These are phyloP conservation scores for Eurystomus gularis DNA, from an alignment of 2,113 vertebrate species.

Conservation along the genomic window DNA sequence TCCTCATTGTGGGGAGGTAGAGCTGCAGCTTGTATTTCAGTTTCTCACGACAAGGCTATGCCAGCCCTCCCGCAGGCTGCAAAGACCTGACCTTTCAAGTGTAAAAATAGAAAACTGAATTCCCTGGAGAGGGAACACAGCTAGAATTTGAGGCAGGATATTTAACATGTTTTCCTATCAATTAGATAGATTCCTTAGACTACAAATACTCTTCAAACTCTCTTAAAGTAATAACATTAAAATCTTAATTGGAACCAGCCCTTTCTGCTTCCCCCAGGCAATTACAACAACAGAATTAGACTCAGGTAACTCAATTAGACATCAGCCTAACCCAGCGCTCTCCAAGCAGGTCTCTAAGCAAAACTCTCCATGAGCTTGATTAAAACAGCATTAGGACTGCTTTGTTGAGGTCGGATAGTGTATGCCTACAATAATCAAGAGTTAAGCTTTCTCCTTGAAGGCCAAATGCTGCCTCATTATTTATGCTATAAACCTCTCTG, in stretches of 20 bases:
- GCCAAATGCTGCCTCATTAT: not conserved
- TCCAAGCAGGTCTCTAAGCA: slow-evolving; percentile 4
- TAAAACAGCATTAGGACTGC: not conserved
- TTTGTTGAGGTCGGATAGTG: not conserved
- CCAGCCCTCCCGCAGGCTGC: not conserved
- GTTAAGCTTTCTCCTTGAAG: not conserved
- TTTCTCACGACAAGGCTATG: not conserved
- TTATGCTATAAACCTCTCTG: not conserved
- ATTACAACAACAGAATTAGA: slow-evolving; percentile 45
- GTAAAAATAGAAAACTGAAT: slow-evolving; percentile 47
- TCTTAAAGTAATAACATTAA: slow-evolving; percentile 43
- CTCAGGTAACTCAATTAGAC: slow-evolving; percentile 44
- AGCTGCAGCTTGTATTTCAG: not conserved
- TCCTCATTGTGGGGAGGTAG: not conserved
- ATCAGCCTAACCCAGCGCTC: not conserved
- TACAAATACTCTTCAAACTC: slow-evolving; percentile 16
- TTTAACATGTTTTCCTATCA: slow-evolving; percentile 37
- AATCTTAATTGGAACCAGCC: slow-evolving; percentile 48
- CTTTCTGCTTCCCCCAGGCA: slow-evolving; percentile 32
- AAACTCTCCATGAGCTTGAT: not conserved
- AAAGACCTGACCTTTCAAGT: not conserved
- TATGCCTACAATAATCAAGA: not conserved
- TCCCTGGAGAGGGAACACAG: not conserved
- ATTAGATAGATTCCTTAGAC: slow-evolving; percentile 11
- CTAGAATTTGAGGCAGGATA: slow-evolving; percentile 5